Base-by-base conservation (phyloP, 2,113 vertebrate genomes). In the Elephantulus edwardii region DNA sequence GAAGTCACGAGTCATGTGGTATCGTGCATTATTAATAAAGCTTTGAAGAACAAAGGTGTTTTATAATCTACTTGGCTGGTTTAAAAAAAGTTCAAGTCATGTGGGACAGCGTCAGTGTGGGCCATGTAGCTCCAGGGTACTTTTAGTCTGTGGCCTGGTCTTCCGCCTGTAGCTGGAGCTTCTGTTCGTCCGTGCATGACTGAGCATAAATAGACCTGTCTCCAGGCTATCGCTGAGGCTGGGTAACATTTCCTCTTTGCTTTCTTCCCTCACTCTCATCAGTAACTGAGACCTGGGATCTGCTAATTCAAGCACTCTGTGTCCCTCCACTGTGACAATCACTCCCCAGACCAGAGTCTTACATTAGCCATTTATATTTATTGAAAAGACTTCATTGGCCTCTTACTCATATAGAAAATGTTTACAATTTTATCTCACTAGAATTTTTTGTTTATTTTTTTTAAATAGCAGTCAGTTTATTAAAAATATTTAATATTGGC, bases 31-130 rank as follows among this genome's bases (percentile, higher is more conserved):
- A n/a, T 79, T 72, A 30, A 28, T 16, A 44, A 87, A 44, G 75
- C 14, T 56, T 78, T 83, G 38, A 58, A 92, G 76, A 95, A 95
- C 68, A 95, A 92, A 88, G 78, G 74, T 60, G 58, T 35, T 82
- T 87, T 95, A 42, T 93, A 66, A 54, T 54, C 58, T 26, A 16
- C 5, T 48, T 92, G 68, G 33, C 62, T 82, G 68, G 54, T 80
- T 93, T 82, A 46, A n/a, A 83, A 50, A 35, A 72, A 26, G 38
- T 86, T 75, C 60, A 35, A 91, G 56, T 92, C 95, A 89, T 79
- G 91, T 94, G 91, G 46, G 30, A 52, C 90, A 76, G 26, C 24
- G 16, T 89, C 71, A 78, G 62, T 38, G 11, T 70, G 70, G 68
- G 4, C 68, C 82, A 30, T 52, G 33, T 62, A 81, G 82, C 80